Percentiles rank a stretch among this genome's conserved stretches.
Conservation (phyloP, 2,113 vertebrate genomes). For the Cettia cetti region DNA sequence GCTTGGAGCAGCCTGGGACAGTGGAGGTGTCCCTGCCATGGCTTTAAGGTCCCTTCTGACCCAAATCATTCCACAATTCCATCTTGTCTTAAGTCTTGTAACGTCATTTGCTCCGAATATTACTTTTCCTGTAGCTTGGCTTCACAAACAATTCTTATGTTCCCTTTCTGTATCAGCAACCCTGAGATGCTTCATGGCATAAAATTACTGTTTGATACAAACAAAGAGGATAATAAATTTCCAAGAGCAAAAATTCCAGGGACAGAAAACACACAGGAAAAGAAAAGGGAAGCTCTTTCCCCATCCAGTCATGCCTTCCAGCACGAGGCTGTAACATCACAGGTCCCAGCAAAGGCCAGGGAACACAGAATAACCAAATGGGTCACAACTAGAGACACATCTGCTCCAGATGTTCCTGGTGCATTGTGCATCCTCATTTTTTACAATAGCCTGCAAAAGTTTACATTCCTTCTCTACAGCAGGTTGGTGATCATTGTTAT, state of each 20-base stretch:
- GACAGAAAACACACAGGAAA: background rate
- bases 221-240: background rate
- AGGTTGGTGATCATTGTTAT: background rate
- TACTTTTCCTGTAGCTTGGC: background rate
- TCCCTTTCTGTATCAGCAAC: background rate
- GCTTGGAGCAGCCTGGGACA: rapidly evolving
- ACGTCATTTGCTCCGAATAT: background rate
- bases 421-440: background rate
- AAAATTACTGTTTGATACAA: background rate
- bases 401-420: constrained; percentile 9
- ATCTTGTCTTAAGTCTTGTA: rapidly evolving
- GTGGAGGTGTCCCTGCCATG: background rate
- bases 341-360: background rate
- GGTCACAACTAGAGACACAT: background rate
- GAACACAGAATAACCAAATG: background rate
- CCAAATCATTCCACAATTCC: background rate
- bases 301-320: background rate
- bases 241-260: background rate
- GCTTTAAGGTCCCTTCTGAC: background rate
- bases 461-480: background rate
- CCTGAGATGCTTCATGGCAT: background rate
- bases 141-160: rapidly evolving
- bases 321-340: background rate
- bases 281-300: background rate
- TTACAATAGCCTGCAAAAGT: background rate